These are phyloP conservation scores for Eupleurogrammus muticus DNA, from an alignment of 2,797 vertebrate genomes.

Conservation along the genomic window DNA sequence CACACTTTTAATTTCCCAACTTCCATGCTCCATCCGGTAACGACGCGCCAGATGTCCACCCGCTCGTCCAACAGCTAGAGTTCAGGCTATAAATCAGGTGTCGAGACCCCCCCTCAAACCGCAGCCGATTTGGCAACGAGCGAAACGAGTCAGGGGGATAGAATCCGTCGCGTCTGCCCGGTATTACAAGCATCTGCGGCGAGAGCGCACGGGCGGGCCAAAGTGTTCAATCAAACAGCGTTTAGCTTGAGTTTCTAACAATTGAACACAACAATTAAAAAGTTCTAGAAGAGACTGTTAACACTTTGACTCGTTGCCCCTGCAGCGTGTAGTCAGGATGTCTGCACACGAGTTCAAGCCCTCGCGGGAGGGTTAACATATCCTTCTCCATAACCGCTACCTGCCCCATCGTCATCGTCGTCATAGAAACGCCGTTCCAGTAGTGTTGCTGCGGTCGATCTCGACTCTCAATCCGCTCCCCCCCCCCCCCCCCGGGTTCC, in stretches of 20 bases:
- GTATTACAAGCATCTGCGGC: neutral
- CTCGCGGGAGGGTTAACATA: slow-evolving; percentile 1
- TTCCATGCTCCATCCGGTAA: neutral
- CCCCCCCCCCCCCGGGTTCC: slow-evolving; percentile 36
- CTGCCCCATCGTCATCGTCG: slow-evolving; percentile 9
- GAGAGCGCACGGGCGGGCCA: neutral
- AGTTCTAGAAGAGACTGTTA: neutral
- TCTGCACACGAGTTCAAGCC: neutral
- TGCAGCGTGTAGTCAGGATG: neutral
- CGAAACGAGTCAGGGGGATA: neutral
- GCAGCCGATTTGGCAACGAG: neutral
- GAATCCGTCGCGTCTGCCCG: neutral
- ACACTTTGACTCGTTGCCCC: slow-evolving; percentile 14
- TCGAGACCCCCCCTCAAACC: neutral
- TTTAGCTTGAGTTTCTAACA: neutral
- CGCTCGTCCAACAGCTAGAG: neutral
- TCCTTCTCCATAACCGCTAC: slow-evolving; percentile 31
- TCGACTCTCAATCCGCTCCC: slow-evolving; percentile 20
- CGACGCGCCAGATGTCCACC: neutral
- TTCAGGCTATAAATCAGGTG: neutral
- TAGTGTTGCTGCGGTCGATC: slow-evolving; percentile 42
- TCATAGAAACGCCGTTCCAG: neutral
- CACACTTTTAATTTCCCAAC: neutral
- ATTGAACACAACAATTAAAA: neutral
- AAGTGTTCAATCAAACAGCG: neutral